Evolutionary conservation across 2,888 invertebrate species (phyloP), one percentile per base, ranked within the genome.

Genomic region (Schizotus pectinicornis): DNA sequence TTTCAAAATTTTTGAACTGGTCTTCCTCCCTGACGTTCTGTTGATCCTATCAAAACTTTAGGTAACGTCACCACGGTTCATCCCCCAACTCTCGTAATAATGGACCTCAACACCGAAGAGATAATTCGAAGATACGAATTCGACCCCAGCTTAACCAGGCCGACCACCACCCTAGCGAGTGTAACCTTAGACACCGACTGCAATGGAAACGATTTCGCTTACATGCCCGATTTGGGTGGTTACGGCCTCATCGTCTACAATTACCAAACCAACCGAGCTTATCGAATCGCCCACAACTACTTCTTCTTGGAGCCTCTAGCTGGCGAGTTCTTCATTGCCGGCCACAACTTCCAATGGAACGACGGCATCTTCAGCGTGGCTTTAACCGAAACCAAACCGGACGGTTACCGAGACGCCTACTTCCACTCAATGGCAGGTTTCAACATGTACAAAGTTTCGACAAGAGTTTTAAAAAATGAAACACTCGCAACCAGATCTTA

Each of bases 341-440:
- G 87, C 0, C 83, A 88, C 65, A 78, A 81, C 0, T 93, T 91
- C 80, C 87, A 89, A 71, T 93, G 91, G 92, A 87, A 86, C 61
- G 92, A 92, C 70, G 92, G 92, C 0, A 82, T 92, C 7, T 92
- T 92, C 77, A 91, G 91, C 56, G 75, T 89, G 1, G 86, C 88
- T 0, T 70, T 90, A 8, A 85, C 87, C 0, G 81, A 83, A 0
- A 72, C 78, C 0, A 75, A 79, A 1, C 33, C 70, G 0, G 83
- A 86, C 64, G 85, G 86, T 8, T 85, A 81, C 68, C 83, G 86
- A 47, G 83, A 82, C 0, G 84, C 89, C 0, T 91, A 86, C 79
- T 93, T 92, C 82, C 92, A 93, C 73, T 84, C 92, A 0, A 85
- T 93, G 85, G 85, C 90, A 39, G 87, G 91, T 65, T 85, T 82